Percentiles rank a stretch among this genome's conserved stretches.
These are phyloP conservation scores for Callorhinus ursinus DNA, from an alignment of 2,113 vertebrate species.

Conservation along the genomic window DNA sequence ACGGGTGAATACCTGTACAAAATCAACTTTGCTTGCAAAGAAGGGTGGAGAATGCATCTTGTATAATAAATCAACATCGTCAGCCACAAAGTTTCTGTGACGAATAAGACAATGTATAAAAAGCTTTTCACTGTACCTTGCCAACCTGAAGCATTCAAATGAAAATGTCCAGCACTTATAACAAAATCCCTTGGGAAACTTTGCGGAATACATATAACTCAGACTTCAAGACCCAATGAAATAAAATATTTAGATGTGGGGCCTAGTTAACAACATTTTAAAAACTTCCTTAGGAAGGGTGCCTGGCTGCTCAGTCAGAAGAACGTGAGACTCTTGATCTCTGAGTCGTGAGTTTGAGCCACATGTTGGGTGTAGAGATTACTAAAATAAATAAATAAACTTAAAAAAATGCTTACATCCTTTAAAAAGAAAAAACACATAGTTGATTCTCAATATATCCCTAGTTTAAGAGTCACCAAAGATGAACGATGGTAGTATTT, in stretches of 20 bases:
- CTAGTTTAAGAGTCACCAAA: constrained; percentile 41
- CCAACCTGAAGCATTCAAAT: background rate
- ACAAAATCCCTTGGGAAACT: background rate
- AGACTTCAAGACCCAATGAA: background rate
- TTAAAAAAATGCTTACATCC: background rate
- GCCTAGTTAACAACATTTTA: background rate
- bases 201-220: background rate
- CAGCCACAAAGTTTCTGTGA: constrained; percentile 27
- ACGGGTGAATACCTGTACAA: background rate
- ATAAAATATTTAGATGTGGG: constrained; percentile 1
- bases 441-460: background rate
- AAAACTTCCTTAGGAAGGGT: background rate
- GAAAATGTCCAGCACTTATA: background rate
- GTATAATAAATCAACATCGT: background rate
- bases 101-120: background rate
- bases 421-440: background rate
- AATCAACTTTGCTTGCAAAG: background rate
- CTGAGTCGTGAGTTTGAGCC: background rate
- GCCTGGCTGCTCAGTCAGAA: background rate
- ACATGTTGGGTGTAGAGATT: background rate
- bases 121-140: background rate
- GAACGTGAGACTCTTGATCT: background rate
- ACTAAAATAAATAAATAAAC: background rate
- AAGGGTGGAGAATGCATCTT: background rate
- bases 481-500: constrained; percentile 34